Base-by-base conservation (phyloP, 2,888 invertebrate species). In the Drosophila merina region DNA sequence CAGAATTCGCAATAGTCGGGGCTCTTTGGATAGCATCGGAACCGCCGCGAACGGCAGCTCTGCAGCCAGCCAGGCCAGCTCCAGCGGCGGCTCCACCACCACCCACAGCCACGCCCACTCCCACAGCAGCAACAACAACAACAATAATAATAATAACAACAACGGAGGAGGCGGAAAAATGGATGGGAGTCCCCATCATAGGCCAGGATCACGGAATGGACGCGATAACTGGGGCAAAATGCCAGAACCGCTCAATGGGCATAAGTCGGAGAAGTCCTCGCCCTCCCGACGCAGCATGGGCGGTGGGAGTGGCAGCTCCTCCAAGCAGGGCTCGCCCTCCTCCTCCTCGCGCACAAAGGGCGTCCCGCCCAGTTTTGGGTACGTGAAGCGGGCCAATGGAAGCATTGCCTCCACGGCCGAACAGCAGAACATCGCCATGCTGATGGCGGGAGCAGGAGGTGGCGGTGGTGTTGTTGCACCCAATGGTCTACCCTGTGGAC, bases 301-400 rank as follows among this genome's bases (percentile, higher is more conserved):
- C 54, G 75, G 75, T 44, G 49, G 74, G n/a, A 87, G 89, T 58
- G 82, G 89, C 57, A 72, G 72, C 58, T 83, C 83, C 38, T 86
- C 89, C 42, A 90, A 90, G 42, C 89, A 88, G 58, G 87, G 93
- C 30, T 86, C 90, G 20, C 85, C 90, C 14, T 82, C 90, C 26
- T 64, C 90, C 48, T 76, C 89, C 12, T 76, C 88, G 14, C 94
- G 95, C 83, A 94, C 94, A 40, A 96, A 96, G 91, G 95, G 95
- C 10, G 96, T 96, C 10, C 96, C 96, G 7, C 96, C 96, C 82
- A 96, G 95, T 91, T 97, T 97, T 88, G 96, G 96, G 55, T 97
- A 97, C 90, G 95, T 96, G 48, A 97, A 97, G 89, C 93, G 96
- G 81, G 94, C 94, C 69, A 95, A 95, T 76, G 94, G 94, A 44